A percentile compares a stretch with the other conserved stretches of the same genome.
Evolutionary conservation across 1,140 invertebrate genomes (phyloP).

Genomic region (Brachionus calyciflorus): DNA sequence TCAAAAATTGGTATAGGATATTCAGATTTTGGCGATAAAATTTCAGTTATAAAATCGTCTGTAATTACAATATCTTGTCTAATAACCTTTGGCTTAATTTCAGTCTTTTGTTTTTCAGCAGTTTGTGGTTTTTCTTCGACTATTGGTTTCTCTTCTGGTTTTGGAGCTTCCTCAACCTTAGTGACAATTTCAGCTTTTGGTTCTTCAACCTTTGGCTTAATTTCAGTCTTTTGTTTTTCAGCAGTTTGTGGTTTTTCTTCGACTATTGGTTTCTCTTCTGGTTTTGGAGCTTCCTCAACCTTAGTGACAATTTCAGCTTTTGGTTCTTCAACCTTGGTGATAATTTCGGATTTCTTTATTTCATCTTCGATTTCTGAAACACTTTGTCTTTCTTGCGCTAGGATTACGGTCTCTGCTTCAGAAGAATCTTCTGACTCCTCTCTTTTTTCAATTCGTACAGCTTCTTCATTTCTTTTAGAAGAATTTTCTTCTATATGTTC

Average conservation of each 20-base stretch:
- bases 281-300: too few relatives aligned
- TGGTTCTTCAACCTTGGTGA: background rate
- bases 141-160: background rate
- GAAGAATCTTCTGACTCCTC: background rate
- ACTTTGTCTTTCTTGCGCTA: background rate
- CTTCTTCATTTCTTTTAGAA: slow-evolving; percentile 1
- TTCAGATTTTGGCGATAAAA: too few relatives aligned
- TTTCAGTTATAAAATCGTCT: too few relatives aligned
- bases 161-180: too few relatives aligned
- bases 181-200: too few relatives aligned
- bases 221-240: background rate
- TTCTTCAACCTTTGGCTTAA: background rate
- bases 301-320: background rate
- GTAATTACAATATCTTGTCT: background rate
- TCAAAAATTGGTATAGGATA: background rate
- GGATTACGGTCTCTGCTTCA: slow-evolving; percentile 11
- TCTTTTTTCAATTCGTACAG: background rate
- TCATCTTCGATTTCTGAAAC: background rate
- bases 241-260: background rate
- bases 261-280: background rate
- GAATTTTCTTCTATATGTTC: background rate
- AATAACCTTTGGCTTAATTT: background rate
- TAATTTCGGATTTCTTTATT: background rate
- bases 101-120: background rate
- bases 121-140: background rate